These are phyloP conservation scores for Galaxias olidus DNA, from an alignment of 2,797 vertebrate species.

Conservation along the genomic window DNA sequence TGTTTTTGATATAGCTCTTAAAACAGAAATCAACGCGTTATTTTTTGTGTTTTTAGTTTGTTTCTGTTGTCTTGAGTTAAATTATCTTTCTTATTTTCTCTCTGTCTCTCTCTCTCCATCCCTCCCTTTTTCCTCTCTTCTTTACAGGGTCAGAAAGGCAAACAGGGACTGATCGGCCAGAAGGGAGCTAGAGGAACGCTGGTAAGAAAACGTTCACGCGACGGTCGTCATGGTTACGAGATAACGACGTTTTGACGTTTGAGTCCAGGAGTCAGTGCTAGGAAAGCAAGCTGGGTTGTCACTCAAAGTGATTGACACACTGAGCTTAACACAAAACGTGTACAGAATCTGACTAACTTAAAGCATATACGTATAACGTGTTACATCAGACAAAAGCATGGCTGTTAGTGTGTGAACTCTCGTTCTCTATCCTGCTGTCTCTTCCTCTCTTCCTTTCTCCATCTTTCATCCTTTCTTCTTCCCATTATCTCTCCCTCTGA, in stretches of 20 bases:
- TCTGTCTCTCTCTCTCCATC: conserved; percentile 17
- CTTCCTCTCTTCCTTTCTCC: background rate
- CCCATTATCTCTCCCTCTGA: conserved; percentile 13
- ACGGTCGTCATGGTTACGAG: no score
- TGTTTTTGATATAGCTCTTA: background rate
- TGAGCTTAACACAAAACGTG: no score
- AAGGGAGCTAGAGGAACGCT: conserved; percentile 76
- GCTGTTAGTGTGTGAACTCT: background rate
- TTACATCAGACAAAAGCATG: no score
- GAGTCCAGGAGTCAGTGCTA: no score
- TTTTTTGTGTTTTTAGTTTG: conserved; percentile 8
- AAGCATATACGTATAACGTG: no score
- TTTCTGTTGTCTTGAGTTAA: conserved; percentile 17
- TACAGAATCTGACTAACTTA: no score
- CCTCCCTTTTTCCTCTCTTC: conserved; percentile 10
- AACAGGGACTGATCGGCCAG: conserved; percentile 73
- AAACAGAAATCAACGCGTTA: conserved; percentile 8
- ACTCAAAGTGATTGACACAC: no score
- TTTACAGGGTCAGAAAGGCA: conserved; percentile 84
- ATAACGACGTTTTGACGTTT: no score
- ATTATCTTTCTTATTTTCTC: conserved; percentile 8
- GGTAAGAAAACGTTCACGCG: conserved; percentile 63
- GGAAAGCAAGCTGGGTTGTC: no score
- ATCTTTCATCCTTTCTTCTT: background rate
- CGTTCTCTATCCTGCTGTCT: background rate